These are phyloP conservation scores for Crocallis elinguaria DNA, from an alignment of 2,888 invertebrate genomes.

Conservation along the genomic window DNA sequence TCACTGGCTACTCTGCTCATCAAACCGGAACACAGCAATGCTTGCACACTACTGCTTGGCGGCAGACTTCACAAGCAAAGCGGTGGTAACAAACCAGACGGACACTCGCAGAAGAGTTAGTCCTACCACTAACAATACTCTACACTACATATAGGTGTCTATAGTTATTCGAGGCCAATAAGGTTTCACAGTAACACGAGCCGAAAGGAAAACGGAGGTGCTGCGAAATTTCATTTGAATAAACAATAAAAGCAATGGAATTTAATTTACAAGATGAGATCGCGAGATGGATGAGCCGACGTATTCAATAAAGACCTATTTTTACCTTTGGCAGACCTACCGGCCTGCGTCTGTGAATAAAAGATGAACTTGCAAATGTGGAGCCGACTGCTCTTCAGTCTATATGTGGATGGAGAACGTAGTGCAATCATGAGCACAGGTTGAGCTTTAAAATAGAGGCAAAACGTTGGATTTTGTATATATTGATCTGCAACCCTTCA, in stretches of 20 bases:
- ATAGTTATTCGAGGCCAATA: constrained; percentile 3
- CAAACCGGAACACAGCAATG: too few species aligned
- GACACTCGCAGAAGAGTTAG: too few species aligned
- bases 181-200: constrained; percentile 8
- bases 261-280: constrained; percentile 38
- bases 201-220: constrained; percentile 14
- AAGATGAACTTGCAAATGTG: constrained; percentile 58
- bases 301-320: constrained; percentile 53
- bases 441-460: constrained; percentile 1
- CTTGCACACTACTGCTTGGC: too few species aligned
- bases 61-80: too few species aligned
- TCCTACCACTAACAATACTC: too few species aligned
- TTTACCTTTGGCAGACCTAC: constrained; percentile 45
- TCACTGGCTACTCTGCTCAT: too few species aligned
- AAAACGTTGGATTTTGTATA: too few species aligned
- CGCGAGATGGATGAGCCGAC: constrained; percentile 36
- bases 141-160: constrained; percentile 3
- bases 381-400: constrained; percentile 22
- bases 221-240: constrained; percentile 26
- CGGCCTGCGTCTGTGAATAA: constrained; percentile 55
- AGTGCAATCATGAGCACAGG: constrained; percentile 5
- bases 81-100: too few species aligned
- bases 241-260: constrained; percentile 35
- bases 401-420: constrained; percentile 8
- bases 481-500: too few species aligned